Evolutionary conservation across 2,888 invertebrate species (phyloP).

Genomic region (Quadroppia sp.): DNA sequence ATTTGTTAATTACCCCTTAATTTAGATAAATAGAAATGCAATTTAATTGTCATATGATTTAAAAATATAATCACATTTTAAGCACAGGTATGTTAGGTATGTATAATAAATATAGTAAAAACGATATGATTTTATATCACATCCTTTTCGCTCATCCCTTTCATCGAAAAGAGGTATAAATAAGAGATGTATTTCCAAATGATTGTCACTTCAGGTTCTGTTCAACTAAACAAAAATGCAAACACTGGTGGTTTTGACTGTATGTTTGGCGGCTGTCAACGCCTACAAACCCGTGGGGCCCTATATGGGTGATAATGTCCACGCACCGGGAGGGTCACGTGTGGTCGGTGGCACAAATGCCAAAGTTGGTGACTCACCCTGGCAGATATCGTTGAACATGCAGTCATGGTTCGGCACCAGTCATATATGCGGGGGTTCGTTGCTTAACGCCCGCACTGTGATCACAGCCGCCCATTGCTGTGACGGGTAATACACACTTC

Average conservation of each 20-base stretch:
- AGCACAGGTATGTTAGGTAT: no score
- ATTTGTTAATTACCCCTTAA: no score
- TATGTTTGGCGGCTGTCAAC: neutral
- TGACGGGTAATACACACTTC: constrained; percentile 15
- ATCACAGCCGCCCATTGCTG: constrained; percentile 40
- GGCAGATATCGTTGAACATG: neutral
- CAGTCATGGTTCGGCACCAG: neutral
- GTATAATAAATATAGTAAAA: no score
- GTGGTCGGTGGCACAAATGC: neutral
- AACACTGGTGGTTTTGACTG: neutral
- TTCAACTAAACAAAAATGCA: neutral
- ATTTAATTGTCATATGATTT: no score
- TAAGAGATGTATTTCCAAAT: no score
- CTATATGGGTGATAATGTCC: neutral
- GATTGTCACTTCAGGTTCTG: no score
- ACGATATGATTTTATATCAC: no score
- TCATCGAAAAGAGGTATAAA: no score
- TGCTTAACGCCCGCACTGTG: neutral
- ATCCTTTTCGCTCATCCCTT: no score
- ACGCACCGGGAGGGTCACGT: neutral
- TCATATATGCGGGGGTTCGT: constrained; percentile 32
- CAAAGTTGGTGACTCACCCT: neutral
- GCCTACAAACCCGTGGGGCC: neutral
- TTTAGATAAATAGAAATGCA: no score
- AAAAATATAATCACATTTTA: no score